Evolutionary conservation across 2,113 vertebrate genomes (phyloP).

Genomic region (Chaetops frenatus): DNA sequence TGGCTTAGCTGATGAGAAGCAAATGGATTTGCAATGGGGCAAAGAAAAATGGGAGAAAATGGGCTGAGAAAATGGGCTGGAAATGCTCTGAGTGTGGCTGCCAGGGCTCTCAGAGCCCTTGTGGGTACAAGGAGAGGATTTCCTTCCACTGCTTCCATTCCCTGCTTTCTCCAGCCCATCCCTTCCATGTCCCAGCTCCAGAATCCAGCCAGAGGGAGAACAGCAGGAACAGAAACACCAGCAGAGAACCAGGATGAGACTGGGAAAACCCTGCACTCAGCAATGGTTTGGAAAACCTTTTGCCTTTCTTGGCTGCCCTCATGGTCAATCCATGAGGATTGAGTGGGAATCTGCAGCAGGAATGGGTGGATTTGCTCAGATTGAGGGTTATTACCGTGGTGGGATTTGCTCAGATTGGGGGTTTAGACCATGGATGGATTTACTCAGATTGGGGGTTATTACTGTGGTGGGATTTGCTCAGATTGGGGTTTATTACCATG

Average conservation of each 20-base stretch:
- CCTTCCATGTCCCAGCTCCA: neutral
- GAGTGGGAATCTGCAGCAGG: too few species aligned
- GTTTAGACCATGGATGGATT: neutral
- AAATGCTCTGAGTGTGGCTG: too few species aligned
- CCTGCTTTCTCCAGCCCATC: neutral
- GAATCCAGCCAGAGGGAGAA: neutral
- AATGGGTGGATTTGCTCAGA: neutral
- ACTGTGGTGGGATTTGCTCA: neutral
- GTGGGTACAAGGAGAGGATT: neutral
- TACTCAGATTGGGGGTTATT: neutral
- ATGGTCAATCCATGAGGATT: fast-evolving
- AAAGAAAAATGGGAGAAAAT: too few species aligned
- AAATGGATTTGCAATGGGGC: too few species aligned
- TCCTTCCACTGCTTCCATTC: neutral
- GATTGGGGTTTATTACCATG: neutral
- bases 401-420: neutral
- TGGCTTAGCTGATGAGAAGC: too few species aligned
- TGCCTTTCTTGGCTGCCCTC: neutral
- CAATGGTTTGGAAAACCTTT: neutral
- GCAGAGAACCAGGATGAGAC: neutral
- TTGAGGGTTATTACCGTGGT: neutral
- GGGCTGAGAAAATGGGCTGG: too few species aligned
- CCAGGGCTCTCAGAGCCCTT: too few species aligned
- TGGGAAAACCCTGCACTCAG: neutral
- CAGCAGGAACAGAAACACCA: fast-evolving